Conservation (phyloP, 2,113 vertebrate genomes). For the Pyrgilauda ruficollis region DNA sequence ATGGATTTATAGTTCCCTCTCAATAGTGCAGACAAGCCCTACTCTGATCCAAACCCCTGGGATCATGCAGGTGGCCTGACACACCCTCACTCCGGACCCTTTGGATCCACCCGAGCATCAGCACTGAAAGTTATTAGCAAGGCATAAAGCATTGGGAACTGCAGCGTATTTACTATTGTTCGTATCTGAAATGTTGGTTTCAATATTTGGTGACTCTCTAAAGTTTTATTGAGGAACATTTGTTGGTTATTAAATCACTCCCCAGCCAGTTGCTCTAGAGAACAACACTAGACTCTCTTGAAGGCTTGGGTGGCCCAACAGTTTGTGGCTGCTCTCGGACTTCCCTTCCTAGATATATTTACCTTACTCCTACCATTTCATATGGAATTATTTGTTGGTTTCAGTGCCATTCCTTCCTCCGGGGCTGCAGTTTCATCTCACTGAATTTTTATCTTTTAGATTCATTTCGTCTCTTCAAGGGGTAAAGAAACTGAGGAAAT, state of each 20-base stretch:
- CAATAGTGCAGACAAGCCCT: not conserved
- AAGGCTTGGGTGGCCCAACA: slow-evolving; percentile 34
- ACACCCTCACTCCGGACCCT: not conserved
- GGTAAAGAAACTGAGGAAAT: slow-evolving; percentile 13
- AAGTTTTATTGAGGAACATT: slow-evolving; percentile 26
- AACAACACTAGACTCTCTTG: not conserved
- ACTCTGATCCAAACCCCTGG: not conserved
- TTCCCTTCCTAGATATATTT: slow-evolving; percentile 24
- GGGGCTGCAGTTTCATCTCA: not conserved
- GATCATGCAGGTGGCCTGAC: not conserved
- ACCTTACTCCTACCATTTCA: slow-evolving; percentile 23
- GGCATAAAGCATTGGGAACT: not conserved
- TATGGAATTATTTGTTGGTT: slow-evolving; percentile 31
- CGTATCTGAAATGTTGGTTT: not conserved
- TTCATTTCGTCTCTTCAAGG: not conserved
- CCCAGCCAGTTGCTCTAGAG: not conserved
- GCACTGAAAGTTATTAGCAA: not conserved
- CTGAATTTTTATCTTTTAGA: slow-evolving; percentile 20
- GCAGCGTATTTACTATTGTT: not conserved
- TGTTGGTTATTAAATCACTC: slow-evolving; percentile 9
- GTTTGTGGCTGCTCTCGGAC: not conserved
- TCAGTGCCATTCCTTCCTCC: slow-evolving; percentile 9
- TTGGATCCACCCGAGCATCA: not conserved
- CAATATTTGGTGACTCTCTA: slow-evolving; percentile 21
- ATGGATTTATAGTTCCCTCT: not conserved